A percentile compares a stretch with the other conserved stretches of the same genome.
Evolutionary conservation across 2,888 invertebrate genomes (phyloP).

Genomic region (Pollenia labialis): DNA sequence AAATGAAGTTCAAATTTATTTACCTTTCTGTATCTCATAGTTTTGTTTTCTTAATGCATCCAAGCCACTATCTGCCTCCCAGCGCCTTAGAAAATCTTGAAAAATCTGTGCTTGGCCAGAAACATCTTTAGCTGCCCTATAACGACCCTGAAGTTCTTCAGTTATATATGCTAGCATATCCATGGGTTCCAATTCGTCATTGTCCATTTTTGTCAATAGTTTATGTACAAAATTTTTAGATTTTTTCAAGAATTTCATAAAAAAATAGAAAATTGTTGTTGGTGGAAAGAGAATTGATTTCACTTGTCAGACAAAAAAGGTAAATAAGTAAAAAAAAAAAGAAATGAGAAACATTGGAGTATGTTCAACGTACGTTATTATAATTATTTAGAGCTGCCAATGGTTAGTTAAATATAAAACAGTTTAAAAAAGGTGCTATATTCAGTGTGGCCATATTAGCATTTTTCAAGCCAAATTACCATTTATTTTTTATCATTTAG

Average conservation of each 20-base stretch:
- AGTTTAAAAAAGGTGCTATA: too few relatives aligned
- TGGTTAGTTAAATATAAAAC: neutral
- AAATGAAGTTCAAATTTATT: neutral
- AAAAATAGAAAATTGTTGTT: constrained; percentile 20
- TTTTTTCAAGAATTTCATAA: constrained; percentile 65
- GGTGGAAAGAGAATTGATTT: constrained; percentile 26
- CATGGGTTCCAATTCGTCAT: constrained; percentile 79
- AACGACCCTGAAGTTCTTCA: constrained; percentile 85
- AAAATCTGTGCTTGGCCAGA: constrained; percentile 85
- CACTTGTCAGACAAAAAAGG: constrained; percentile 33
- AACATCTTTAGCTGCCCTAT: constrained; percentile 81
- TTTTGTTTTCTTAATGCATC: constrained; percentile 75
- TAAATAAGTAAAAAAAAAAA: constrained; percentile 36
- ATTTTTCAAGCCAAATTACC: too few relatives aligned
- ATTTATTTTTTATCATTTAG: too few relatives aligned
- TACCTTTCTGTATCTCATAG: constrained; percentile 78
- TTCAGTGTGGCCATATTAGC: too few relatives aligned
- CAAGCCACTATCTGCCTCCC: constrained; percentile 77
- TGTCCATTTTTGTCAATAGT: constrained; percentile 76
- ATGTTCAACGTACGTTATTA: constrained; percentile 3
- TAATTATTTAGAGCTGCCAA: neutral
- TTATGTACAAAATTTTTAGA: constrained; percentile 50
- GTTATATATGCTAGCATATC: constrained; percentile 84
- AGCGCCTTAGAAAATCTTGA: constrained; percentile 85
- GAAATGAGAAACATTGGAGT: neutral